Conservation (phyloP, 37 sponge, comb jelly and placozoan species). For the Oopsacas minuta region DNA sequence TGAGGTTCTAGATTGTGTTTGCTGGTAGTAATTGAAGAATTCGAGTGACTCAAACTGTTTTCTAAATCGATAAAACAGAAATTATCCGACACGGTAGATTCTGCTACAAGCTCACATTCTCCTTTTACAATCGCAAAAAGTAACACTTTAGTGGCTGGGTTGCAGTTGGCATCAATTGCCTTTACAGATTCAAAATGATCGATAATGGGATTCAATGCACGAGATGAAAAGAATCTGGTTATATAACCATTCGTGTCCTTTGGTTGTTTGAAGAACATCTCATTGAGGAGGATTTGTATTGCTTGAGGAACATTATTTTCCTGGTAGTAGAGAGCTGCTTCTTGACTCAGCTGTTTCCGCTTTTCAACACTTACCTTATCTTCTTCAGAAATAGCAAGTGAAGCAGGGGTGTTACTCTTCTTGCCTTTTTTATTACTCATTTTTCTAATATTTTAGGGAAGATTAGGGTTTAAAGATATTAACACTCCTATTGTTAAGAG, state of each 20-base stretch:
- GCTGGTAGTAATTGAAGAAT: background rate
- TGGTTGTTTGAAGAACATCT: background rate
- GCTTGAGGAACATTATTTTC: background rate
- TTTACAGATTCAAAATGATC: background rate
- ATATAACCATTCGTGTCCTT: background rate
- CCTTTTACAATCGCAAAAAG: background rate
- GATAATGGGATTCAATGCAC: background rate
- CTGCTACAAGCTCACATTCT: conserved; percentile 1
- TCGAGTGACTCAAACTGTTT: background rate
- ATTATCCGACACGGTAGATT: background rate
- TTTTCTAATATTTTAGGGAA: too few relatives aligned
- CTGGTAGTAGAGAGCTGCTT: background rate
- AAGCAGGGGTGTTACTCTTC: background rate
- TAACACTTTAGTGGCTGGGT: background rate
- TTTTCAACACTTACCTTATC: background rate
- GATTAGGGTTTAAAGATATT: too few relatives aligned
- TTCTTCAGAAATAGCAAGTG: background rate
- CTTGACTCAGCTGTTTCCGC: background rate
- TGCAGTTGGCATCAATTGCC: background rate
- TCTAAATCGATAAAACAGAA: background rate
- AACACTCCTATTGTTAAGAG: too few relatives aligned
- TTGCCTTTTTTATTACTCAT: background rate
- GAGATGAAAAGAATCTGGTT: background rate
- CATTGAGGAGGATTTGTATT: background rate
- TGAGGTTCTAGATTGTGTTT: background rate